phyloP scores from a whole-genome alignment of 2,797 vertebrate genomes.

The Odontamblyopus rebecca region DNA sequence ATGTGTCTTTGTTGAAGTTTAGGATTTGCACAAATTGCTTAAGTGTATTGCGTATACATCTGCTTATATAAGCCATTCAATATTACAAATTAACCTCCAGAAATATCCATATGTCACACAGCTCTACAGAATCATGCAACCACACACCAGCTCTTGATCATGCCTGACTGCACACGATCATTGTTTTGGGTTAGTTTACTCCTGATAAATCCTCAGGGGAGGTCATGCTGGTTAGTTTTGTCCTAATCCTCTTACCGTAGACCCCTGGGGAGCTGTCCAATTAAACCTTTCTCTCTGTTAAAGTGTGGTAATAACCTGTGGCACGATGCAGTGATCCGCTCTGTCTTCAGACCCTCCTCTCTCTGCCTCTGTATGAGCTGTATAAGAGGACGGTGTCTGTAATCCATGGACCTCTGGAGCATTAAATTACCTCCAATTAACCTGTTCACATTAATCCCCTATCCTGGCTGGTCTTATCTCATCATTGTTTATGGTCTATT shows the following conservation, averaged over 20 bases:
- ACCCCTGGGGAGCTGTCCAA: slow-evolving; percentile 39
- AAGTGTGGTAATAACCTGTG: slow-evolving; percentile 57
- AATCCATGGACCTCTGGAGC: slow-evolving; percentile 40
- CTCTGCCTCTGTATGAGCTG: neutral
- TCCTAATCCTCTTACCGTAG: slow-evolving; percentile 47
- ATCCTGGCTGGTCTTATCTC: slow-evolving; percentile 59
- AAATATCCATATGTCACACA: neutral
- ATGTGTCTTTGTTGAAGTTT: too few relatives aligned
- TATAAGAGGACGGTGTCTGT: slow-evolving; percentile 31
- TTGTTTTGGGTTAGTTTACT: slow-evolving; percentile 37
- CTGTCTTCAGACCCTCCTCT: slow-evolving; percentile 16
- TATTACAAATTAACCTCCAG: neutral
- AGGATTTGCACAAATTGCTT: too few relatives aligned
- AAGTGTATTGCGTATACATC: too few relatives aligned
- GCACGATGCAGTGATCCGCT: slow-evolving; percentile 30
- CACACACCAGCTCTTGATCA: neutral
- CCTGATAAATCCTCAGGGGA: slow-evolving; percentile 27
- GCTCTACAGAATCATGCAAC: neutral
- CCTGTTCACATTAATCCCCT: slow-evolving; percentile 54
- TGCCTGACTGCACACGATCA: slow-evolving; percentile 2
- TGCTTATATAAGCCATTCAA: too few relatives aligned
- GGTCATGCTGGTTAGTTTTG: slow-evolving; percentile 40
- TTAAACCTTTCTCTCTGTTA: slow-evolving; percentile 46
- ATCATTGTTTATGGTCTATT: slow-evolving; percentile 36
- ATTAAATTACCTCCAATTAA: slow-evolving; percentile 55